Conservation (phyloP, 2,113 vertebrate genomes). For the Percina caprodes region DNA sequence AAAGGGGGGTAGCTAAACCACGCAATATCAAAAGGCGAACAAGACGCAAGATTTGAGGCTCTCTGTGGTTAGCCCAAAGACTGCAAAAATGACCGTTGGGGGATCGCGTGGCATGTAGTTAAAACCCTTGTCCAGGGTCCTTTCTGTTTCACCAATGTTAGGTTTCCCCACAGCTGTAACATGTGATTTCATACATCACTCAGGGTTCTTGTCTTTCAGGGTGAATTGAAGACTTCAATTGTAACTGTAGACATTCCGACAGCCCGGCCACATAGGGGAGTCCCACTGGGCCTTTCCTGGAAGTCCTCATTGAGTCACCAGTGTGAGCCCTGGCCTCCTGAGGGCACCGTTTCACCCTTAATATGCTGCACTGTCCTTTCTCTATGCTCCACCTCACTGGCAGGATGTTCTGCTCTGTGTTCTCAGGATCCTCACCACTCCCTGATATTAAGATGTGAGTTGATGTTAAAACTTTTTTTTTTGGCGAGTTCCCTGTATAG, state of each 20-base stretch:
- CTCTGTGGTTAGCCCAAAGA: too few species aligned
- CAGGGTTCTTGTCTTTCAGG: background rate
- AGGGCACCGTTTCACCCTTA: background rate
- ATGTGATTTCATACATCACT: background rate
- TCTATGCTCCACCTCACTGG: background rate
- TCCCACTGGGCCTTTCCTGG: background rate
- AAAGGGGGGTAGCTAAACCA: too few species aligned
- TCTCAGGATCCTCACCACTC: background rate
- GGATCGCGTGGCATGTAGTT: too few species aligned
- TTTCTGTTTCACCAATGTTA: background rate
- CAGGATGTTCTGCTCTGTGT: background rate
- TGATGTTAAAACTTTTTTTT: background rate
- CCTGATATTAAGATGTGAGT: background rate
- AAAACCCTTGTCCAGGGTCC: too few species aligned
- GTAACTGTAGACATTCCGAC: background rate
- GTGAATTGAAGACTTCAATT: background rate
- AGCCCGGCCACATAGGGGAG: background rate
- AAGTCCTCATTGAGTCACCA: background rate
- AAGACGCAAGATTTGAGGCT: too few species aligned
- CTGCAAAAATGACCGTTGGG: too few species aligned
- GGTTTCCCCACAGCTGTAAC: background rate
- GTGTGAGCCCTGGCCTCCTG: background rate
- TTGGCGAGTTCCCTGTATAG: background rate
- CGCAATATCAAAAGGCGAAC: too few species aligned
- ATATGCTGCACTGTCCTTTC: too few species aligned